Base-by-base conservation (phyloP, 2,888 invertebrate species). In the Carterocephalus palaemon region DNA sequence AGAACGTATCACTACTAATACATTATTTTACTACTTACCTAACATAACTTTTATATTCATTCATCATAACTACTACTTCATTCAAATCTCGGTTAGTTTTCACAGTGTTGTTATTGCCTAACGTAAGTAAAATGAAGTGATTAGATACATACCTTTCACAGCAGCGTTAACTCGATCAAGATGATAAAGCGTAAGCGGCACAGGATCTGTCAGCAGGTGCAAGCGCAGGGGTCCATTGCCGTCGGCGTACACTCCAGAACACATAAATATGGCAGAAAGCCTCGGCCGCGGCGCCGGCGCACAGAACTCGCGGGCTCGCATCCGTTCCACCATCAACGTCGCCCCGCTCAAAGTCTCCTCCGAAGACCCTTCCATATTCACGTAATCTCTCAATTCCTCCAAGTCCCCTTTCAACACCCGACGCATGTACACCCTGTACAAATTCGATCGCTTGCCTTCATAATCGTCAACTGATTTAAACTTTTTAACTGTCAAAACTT, bases 161-260 rank as follows among this genome's bases (percentile, higher is more conserved):
- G 88, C 88, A 31, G 88, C 87, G 56, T 88, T 87, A 39, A 89
- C 72, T 61, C 86, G 74, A 51, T 88, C 88, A 60, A 89, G 70
- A 62, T 88, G 88, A 54, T 86, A 86, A 16, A 88, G 71, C 2
- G 88, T 88, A 53, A 89, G 64, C 2, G 88, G 86, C 48, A 89
- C 80, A n/a, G 88, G 88, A 55, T 86, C 88, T 9, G 85, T 83
- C 32, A 85, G 53, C 28, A 86, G 61, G 23, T 72, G 71, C 16
- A 88, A 64, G 31, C 76, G 67, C 6, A 67, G 60, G 1, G 71
- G 70, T 48, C 74, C 72, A 53, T 78, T 64, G 10, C 68, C 67
- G 33, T 60, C 74, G 8, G 58, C 59, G 31, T 66, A 67, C 5
- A 66, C 61, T 10, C 75, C 81, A 51, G 78, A 75, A 47, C 87